These are phyloP conservation scores for Leptothorax acervorum DNA, from an alignment of 2,888 invertebrate species.

Conservation along the genomic window DNA sequence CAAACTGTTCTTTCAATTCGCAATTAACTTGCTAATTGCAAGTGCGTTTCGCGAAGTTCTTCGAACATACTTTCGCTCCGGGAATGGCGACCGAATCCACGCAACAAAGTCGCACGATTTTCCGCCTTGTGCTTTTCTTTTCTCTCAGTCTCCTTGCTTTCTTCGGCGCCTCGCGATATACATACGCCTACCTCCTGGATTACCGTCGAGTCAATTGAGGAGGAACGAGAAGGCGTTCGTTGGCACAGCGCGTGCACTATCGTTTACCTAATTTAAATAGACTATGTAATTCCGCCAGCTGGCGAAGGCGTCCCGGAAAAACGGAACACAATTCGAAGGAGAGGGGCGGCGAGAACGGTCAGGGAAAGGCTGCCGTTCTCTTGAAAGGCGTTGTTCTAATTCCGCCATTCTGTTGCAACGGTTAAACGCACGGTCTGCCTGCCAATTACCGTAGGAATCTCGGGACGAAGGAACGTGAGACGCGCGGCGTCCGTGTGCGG, in stretches of 20 bases:
- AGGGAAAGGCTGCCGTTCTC: conserved; percentile 1
- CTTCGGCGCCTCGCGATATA: neutral
- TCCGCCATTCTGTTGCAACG: conserved; percentile 61
- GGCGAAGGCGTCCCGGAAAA: neutral
- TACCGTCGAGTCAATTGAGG: conserved; percentile 32
- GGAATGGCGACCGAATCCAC: neutral
- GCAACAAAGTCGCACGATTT: neutral
- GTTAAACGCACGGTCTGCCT: conserved; percentile 62
- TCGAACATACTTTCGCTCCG: neutral
- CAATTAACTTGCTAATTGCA: neutral
- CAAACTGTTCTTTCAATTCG: neutral
- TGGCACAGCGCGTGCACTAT: neutral
- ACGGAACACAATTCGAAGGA: conserved; percentile 2
- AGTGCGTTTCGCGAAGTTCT: neutral
- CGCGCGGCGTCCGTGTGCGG: conserved; percentile 39
- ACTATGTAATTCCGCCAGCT: conserved; percentile 58
- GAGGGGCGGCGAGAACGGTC: neutral
- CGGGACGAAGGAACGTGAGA: conserved; percentile 58
- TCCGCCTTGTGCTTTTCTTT: neutral
- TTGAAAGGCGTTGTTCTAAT: conserved; percentile 66
- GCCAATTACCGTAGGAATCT: conserved; percentile 69
- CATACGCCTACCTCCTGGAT: neutral
- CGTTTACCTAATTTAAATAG: conserved; percentile 66
- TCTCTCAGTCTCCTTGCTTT: neutral
- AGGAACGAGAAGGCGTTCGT: conserved; percentile 10